Base-by-base conservation (phyloP, 2,888 invertebrate genomes). In the Calameuta filiformis region DNA sequence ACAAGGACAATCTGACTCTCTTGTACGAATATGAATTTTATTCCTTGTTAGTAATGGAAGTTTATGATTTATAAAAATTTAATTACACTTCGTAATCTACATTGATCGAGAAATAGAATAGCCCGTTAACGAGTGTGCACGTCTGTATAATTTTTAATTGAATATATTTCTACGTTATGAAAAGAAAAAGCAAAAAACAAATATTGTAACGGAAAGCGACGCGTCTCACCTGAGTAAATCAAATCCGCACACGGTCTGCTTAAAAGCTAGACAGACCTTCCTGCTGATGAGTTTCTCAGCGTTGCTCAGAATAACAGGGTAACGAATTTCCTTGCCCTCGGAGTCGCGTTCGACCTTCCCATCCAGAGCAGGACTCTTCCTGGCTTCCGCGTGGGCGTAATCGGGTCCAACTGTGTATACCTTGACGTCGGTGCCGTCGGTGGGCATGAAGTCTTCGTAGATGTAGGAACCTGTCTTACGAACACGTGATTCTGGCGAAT, bases 381-480 rank as follows among this genome's bases (percentile, higher is more conserved):
- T 93, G 0, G 99, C 99, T 92, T 99, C 99, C 0, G 99, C 99
- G 92, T 99, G 99, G 4, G 99, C 99, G 92, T 99, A 99, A 92
- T 99, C 99, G 0, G 99, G 99, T 0, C 99, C 99, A 37, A 99
- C 99, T 1, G 99, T 99, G 92, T 99, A 99, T 35, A 99, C 99
- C 93, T 96, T 95, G 75, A 92, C 91, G 77, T 91, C 91, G 3
- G 93, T 93, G 93, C 99, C 99, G 94, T 99, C 99, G 68, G 99
- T 99, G 11, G 99, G 99, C 98, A 99, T 99, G 92, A 99, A 99
- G 92, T 99, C 99, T 94, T 99, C 99, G 92, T 99, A 99, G 90
- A 99, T 99, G 92, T 97, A 99, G 15, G 98, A 99, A 73, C 99
- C 99, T 75, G 97, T 97, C 92, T 98, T 98, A 77, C 99, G 94